phyloP scores from a whole-genome alignment of 2,888 invertebrate genomes.

The Balanococcus diminutus region DNA sequence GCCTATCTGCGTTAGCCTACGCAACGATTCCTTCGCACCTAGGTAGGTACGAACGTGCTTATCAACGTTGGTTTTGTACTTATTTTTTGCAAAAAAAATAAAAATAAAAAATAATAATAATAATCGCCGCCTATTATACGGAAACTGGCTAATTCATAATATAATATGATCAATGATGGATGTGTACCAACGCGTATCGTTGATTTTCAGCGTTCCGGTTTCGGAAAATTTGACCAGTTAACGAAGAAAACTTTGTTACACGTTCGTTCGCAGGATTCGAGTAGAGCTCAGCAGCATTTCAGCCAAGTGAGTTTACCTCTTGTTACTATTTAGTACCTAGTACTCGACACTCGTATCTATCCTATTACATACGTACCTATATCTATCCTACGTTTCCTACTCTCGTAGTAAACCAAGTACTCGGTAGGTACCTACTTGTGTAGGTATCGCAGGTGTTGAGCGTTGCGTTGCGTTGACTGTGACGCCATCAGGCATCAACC shows the following conservation, averaged over 20 bases:
- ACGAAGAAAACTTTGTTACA: conserved; percentile 72
- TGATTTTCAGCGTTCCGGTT: conserved; percentile 66
- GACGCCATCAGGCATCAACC: no score
- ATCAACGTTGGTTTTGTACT: no score
- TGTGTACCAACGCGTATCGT: background rate
- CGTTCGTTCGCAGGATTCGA: conserved; percentile 71
- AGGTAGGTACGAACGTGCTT: background rate
- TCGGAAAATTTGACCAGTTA: conserved; percentile 76
- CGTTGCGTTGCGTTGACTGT: background rate
- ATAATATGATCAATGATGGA: background rate
- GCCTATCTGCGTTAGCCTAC: no score
- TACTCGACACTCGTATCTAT: background rate
- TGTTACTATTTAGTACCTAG: background rate
- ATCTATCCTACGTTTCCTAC: no score
- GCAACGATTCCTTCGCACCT: no score
- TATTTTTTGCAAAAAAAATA: no score
- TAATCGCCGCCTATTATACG: no score
- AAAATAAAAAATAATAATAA: no score
- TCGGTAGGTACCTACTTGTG: no score
- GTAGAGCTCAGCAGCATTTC: conserved; percentile 62
- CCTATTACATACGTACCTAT: no score
- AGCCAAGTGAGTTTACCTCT: conserved; percentile 44
- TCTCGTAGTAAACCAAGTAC: no score
- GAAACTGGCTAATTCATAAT: no score
- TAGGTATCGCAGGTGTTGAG: background rate